Base-by-base conservation (phyloP, 2,888 invertebrate genomes). In the Platynereis dumerilii region DNA sequence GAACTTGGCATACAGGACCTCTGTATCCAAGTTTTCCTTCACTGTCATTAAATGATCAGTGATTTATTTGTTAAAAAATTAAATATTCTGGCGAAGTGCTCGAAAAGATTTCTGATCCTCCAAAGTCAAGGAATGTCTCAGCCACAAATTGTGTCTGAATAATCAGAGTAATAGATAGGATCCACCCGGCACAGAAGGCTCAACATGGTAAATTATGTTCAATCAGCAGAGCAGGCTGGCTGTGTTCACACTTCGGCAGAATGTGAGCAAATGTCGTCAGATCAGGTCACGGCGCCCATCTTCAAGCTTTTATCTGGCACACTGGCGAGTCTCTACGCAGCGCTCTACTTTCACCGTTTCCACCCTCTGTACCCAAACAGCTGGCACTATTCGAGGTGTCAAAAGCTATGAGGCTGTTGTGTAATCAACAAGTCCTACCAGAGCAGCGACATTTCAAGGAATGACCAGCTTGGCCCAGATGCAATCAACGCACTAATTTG, bases 91-190 rank as follows among this genome's bases (percentile, higher is more conserved):
- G 44, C 22, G 24, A 45, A 26, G 24, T 22, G 58, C 26, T 44
- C 44, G 45, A 58, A 45, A 44, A 28, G 58, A 58, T 58, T 58
- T 27, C 10, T 17, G n/a, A 15, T 45, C 15, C 58, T 34, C 58
- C 58, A 26, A 44, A 58, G 15, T 53, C 5, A 5, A 29, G 26
- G 20, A 54, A 54, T 34, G 26, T 34, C 17, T 55, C 55, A 61
- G 52, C 61, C 61, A 39, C 61, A 53, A 26, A 52, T 29, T 22
- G 61, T 61, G 27, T 61, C 61, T 42, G 61, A 29, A 27, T 54
- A 61, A 39, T 61, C 61, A n/a, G 61, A 61, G 26, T 61, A 61
- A 26, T 61, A 61, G 42, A 54, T 39, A 12, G 39, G 53, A 52
- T 54, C 28, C 17, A 61, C 54, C 39, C 53, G 24, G 54, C 53